Percentiles rank a stretch among this genome's conserved stretches.
Evolutionary conservation across 2,113 vertebrate genomes (phyloP).

Genomic region (Oncorhynchus masou): DNA sequence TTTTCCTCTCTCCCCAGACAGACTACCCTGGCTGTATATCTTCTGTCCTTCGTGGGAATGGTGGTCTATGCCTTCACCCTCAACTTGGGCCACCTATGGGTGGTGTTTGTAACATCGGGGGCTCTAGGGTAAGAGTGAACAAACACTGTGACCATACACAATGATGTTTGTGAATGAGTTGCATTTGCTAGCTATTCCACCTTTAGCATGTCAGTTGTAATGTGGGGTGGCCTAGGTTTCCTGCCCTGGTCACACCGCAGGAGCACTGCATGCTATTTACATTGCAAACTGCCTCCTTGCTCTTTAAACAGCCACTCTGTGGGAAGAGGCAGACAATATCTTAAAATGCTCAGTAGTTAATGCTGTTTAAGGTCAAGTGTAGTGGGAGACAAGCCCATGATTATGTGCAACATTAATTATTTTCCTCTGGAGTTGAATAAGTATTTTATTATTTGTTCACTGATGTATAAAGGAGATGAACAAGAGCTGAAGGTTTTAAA

Average conservation of each 20-base stretch:
- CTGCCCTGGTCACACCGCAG: neutral
- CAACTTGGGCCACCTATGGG: constrained; percentile 83
- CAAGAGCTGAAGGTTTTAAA: too few species aligned
- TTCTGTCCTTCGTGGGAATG: constrained; percentile 87
- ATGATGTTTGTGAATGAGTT: too few species aligned
- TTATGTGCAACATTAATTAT: neutral
- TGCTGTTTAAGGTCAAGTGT: neutral
- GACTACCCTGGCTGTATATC: constrained; percentile 84
- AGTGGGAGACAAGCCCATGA: neutral
- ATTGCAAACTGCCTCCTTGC: neutral
- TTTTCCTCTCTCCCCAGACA: constrained; percentile 69
- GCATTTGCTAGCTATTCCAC: too few species aligned
- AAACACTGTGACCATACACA: too few species aligned
- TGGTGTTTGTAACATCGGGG: constrained; percentile 89
- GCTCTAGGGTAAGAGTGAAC: constrained; percentile 80
- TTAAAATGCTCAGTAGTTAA: neutral
- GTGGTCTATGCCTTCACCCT: constrained; percentile 85
- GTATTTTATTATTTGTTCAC: too few species aligned
- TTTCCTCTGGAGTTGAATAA: too few species aligned
- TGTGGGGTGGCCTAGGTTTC: too few species aligned
- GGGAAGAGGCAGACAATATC: neutral
- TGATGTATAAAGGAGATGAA: too few species aligned
- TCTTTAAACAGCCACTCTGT: neutral
- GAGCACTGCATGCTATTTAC: neutral
- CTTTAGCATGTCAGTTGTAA: too few species aligned